Evolutionary conservation across 2,888 invertebrate genomes (phyloP).

Genomic region (Mamestra brassicae): DNA sequence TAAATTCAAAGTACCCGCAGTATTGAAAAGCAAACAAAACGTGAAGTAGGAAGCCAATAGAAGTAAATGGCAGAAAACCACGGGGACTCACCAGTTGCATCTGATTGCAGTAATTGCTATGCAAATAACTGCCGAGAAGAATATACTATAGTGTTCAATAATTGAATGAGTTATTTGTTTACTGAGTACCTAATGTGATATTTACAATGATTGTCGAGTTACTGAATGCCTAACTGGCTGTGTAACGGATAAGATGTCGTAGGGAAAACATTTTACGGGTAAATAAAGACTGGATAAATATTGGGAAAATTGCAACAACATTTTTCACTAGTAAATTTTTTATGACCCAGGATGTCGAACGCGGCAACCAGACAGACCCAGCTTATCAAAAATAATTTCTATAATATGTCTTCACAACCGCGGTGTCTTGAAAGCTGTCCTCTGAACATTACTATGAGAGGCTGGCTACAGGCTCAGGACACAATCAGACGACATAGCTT

Average conservation of each 20-base stretch:
- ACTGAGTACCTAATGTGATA: not conserved
- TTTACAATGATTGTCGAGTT: not conserved
- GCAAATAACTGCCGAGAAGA: slow-evolving; percentile 16
- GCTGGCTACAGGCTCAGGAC: not conserved
- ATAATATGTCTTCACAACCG: not conserved
- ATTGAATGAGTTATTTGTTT: not conserved
- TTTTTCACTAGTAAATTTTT: not conserved
- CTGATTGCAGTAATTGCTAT: slow-evolving; percentile 40
- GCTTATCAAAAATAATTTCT: slow-evolving; percentile 4
- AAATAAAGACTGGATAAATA: not conserved
- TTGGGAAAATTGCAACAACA: not conserved
- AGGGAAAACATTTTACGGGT: not conserved
- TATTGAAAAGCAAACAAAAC: slow-evolving; percentile 12
- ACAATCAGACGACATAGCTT: not conserved
- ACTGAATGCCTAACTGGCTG: not conserved
- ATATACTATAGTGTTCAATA: not conserved
- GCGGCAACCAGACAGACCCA: not conserved
- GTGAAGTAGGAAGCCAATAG: not conserved
- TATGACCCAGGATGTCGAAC: not conserved
- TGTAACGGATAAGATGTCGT: too few relatives aligned
- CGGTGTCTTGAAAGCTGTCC: not conserved
- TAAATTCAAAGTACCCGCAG: slow-evolving; percentile 24
- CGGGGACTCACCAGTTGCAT: slow-evolving; percentile 24
- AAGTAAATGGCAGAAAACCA: slow-evolving; percentile 18
- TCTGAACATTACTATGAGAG: not conserved